Evolutionary conservation across 2,888 invertebrate genomes (phyloP).

Genomic region (Drosophila glabriapex): DNA sequence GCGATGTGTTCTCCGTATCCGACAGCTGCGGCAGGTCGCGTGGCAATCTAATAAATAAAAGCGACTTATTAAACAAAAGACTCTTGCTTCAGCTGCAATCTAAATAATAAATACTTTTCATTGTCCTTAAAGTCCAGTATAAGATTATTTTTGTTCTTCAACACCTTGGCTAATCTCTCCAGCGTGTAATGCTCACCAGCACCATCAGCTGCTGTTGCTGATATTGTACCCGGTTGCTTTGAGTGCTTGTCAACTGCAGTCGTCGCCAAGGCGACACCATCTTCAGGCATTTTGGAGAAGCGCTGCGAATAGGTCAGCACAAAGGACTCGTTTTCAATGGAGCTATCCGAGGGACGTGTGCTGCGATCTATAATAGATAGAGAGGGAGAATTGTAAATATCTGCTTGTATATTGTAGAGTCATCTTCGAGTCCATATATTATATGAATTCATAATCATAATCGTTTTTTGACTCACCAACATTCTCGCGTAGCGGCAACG

Average conservation of each 20-base stretch:
- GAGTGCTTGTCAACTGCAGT: conserved; percentile 27
- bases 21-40: conserved; percentile 84
- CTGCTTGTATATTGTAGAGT: neutral
- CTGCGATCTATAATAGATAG: conserved; percentile 81
- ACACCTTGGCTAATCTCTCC: conserved; percentile 84
- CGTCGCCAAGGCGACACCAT: conserved; percentile 45
- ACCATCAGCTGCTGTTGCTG: conserved; percentile 87
- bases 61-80: neutral
- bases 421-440: neutral
- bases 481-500: conserved; percentile 85
- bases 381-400: neutral
- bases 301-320: conserved; percentile 87
- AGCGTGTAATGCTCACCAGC: conserved; percentile 60
- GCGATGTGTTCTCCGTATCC: conserved; percentile 85
- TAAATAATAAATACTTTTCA: conserved; percentile 77
- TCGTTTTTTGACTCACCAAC: conserved; percentile 69
- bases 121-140: conserved; percentile 85
- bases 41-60: conserved; percentile 64
- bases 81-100: neutral
- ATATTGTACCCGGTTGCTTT: conserved; percentile 61
- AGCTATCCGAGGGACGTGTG: conserved; percentile 87
- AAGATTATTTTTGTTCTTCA: conserved; percentile 87
- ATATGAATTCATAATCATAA: neutral
- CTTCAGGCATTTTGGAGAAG: conserved; percentile 86
- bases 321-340: conserved; percentile 87